Evolutionary conservation across 2,113 vertebrate species (phyloP), one percentile per base, ranked within the genome.

Genomic region (Clinocottus analis): DNA sequence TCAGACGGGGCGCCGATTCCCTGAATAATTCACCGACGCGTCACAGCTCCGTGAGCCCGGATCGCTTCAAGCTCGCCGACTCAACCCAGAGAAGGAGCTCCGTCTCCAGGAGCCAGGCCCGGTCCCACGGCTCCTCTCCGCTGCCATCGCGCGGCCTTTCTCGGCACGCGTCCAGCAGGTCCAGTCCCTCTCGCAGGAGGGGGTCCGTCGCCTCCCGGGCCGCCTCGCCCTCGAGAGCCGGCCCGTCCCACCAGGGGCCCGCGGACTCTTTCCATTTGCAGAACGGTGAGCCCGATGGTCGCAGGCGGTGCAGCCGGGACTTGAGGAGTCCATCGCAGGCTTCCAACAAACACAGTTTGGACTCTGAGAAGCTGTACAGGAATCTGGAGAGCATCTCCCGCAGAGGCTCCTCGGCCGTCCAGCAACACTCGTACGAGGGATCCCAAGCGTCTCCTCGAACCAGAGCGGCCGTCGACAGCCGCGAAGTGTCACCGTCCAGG

Each of bases 301-400:
- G 79, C 0, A 87, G 29, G 8, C 76, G 82, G 56, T 62, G 72
- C 75, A 88, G 84, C 9, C 85, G 78, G 61, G 92, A 91, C 0
- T 88, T 83, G 0, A 85, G 89, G 69, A 93, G 89, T 56, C 92
- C 94, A 27, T 95, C 96, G 3, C 90, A 92, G 64, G 80, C 87
- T 71, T 94, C 93, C 17, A 84, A 91, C 58, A 87, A 87, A 17
- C 93, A 94, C 83, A 94, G 93, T 51, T 78, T 95, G 60, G 94
- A 95, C 76, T 95, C 95, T 19, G 94, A 95, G 75, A 94, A 84
- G 75, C 86, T 95, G 33, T 94, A 93, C 84, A 91, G 86, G 64
- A 94, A 95, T 71, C 89, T 95, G 3, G 93, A 95, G 79, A 91
- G 91, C 0, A 93, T 95, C 64, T 93, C 92, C 43, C 88, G 87